Base-by-base conservation (phyloP, 2,888 invertebrate species). In the Drosophila recens region DNA sequence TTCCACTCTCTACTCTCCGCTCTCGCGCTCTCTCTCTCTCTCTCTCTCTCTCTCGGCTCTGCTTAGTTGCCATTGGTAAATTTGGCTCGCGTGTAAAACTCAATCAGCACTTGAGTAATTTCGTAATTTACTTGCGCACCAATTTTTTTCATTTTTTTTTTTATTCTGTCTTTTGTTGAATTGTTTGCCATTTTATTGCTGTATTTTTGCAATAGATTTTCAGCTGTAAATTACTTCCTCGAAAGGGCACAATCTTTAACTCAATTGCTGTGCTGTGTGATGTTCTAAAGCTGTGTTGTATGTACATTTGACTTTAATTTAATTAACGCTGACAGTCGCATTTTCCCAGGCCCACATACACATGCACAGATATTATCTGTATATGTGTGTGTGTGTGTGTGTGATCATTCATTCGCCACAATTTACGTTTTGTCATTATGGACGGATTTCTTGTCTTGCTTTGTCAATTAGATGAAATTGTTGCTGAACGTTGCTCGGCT, bases 71-170 rank as follows among this genome's bases (percentile, higher is more conserved):
- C 53, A 69, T 58, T 74, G 69, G 66, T 43, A 63, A 79, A 70
- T 79, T 80, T 58, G 51, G 59, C 49, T 58, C 51, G 80, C 67
- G 74, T 71, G 75, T 87, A 69, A 69, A 63, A 71, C 78, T 72
- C 74, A 77, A 82, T 86, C 84, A 66, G 68, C 71, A 75, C 70
- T 82, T 80, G 61, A 72, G 81, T 74, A 88, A 86, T 88, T 80
- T 72, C 68, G 86, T 70, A 88, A 86, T 84, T 87, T 88, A 79
- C 83, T 78, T 85, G 79, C 67, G 68, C 59, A 61, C 73, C 69
- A 69, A 69, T 74, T 75, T 71, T 40, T 74, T 75, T 71, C 36
- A 17, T 72, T 40, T 72, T 40, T 10, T 17, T 48, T 36, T 40
- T 33, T 11, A 30, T 11, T 11, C 2, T 30, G 4, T 59, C 17